phyloP scores from a whole-genome alignment of 2,888 invertebrate species.

The Malthinus seriepunctatus region DNA sequence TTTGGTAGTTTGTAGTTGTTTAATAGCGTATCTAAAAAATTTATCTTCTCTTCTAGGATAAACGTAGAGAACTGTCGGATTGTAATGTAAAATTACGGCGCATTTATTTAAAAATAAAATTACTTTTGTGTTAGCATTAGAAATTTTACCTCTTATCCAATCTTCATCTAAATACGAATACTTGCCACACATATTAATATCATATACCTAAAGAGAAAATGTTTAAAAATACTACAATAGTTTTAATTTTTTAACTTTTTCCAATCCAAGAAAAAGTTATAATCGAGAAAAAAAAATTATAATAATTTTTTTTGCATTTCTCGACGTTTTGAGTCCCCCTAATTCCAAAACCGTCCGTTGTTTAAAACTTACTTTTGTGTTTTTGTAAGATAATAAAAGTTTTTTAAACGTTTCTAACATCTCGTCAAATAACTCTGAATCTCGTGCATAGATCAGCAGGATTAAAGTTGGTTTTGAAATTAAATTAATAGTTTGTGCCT shows the following conservation, averaged over 20 bases:
- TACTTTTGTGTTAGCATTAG: not conserved
- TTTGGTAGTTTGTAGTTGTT: not conserved
- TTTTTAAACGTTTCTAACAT: constrained; percentile 1
- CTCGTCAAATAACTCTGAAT: not conserved
- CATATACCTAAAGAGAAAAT: not conserved
- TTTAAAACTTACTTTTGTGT: not conserved
- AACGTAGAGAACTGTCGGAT: not conserved
- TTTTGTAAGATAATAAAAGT: not conserved
- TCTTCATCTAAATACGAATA: not conserved
- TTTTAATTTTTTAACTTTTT: too few relatives aligned
- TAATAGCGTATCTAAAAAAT: not conserved
- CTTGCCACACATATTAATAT: not conserved
- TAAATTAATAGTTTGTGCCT: too few relatives aligned
- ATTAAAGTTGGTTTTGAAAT: not conserved
- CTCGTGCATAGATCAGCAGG: constrained; percentile 8
- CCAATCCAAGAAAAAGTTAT: too few relatives aligned
- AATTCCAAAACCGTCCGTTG: not conserved
- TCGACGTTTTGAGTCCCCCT: not conserved
- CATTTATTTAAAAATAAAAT: constrained; percentile 7
- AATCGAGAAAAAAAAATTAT: too few relatives aligned
- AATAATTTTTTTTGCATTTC: too few relatives aligned
- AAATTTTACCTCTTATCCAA: not conserved
- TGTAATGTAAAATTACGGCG: not conserved
- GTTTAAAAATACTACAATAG: too few relatives aligned
- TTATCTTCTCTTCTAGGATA: not conserved